These are phyloP conservation scores for Typhlichthys eigenmanni DNA, from an alignment of 2,797 vertebrate genomes.

Conservation along the genomic window DNA sequence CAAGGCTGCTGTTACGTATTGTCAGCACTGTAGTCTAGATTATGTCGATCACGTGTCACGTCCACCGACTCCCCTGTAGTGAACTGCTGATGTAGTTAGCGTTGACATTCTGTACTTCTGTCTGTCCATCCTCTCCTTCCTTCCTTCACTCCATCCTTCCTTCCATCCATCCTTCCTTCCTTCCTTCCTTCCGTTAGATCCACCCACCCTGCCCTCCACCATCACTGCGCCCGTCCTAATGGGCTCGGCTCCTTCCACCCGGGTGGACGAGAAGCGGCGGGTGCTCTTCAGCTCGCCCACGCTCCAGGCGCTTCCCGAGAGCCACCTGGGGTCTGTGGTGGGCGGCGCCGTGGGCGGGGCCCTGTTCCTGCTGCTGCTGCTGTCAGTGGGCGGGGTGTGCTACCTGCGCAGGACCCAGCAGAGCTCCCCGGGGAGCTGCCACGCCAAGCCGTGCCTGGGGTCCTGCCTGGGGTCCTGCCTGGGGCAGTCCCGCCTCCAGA, in stretches of 20 bases:
- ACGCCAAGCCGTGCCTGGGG: conserved; percentile 94
- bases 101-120: conserved; percentile 95
- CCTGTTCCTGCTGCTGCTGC: conserved; percentile 91
- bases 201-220: conserved; percentile 93
- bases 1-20: conserved; percentile 39
- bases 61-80: conserved; percentile 61
- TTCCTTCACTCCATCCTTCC: background rate
- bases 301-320: conserved; percentile 88
- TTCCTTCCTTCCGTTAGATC: conserved; percentile 95
- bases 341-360: conserved; percentile 93
- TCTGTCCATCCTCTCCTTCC: conserved; percentile 84
- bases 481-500: conserved; percentile 91
- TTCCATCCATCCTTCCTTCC: conserved; percentile 71
- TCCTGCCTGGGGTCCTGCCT: conserved; percentile 79
- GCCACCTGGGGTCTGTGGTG: conserved; percentile 90
- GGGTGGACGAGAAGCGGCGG: conserved; percentile 77
- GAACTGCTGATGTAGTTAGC: conserved; percentile 83
- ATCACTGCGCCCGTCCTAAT: conserved; percentile 89
- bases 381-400: conserved; percentile 84
- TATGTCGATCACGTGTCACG: conserved; percentile 44
- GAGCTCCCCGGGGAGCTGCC: conserved; percentile 94
- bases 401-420: conserved; percentile 90
- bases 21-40: conserved; percentile 49
- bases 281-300: conserved; percentile 89
- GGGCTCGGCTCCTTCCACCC: conserved; percentile 85